phyloP scores from a whole-genome alignment of 2,888 invertebrate species.

The Polylopha cassiicola region DNA sequence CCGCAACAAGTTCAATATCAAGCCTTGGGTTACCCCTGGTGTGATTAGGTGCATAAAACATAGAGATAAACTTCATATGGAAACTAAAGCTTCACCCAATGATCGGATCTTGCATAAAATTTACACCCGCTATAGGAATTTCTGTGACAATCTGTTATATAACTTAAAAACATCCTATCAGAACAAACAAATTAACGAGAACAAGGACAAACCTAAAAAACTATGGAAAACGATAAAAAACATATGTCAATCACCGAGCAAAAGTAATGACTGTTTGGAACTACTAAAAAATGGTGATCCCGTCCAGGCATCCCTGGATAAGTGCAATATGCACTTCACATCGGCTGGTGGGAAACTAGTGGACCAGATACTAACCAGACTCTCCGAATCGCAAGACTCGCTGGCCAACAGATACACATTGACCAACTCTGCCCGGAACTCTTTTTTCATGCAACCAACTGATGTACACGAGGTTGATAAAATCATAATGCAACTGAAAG shows the following conservation, averaged over 20 bases:
- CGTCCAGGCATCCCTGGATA: neutral
- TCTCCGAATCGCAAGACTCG: neutral
- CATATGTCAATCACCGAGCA: neutral
- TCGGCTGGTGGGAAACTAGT: neutral
- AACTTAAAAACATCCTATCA: neutral
- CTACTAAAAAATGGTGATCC: neutral
- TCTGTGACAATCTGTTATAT: neutral
- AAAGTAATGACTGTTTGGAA: neutral
- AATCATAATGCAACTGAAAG: neutral
- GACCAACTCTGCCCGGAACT: neutral
- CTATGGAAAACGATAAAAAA: neutral
- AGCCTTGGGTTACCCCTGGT: slow-evolving; percentile 4
- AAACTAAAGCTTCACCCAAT: neutral
- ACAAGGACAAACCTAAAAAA: neutral
- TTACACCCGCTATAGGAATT: neutral
- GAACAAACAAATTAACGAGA: neutral
- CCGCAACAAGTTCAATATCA: slow-evolving; percentile 3
- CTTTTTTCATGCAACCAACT: neutral
- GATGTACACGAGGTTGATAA: neutral
- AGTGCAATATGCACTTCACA: neutral
- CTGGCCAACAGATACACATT: neutral
- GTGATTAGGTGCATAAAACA: neutral
- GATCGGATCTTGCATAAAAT: neutral
- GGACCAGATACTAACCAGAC: neutral
- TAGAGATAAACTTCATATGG: neutral